Conservation (phyloP, 2,113 vertebrate species). For the Thryonomys swinderianus region DNA sequence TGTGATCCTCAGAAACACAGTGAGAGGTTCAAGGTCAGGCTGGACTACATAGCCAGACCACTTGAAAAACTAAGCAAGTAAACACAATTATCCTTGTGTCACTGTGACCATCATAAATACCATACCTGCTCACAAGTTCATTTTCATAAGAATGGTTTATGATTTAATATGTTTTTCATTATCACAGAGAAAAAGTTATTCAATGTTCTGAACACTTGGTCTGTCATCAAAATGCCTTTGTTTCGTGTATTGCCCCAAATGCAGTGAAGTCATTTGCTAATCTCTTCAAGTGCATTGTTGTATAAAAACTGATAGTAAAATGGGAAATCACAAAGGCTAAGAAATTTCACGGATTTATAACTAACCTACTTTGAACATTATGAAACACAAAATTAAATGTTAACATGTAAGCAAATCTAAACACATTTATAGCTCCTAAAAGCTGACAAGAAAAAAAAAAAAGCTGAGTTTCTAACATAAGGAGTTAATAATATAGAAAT, state of each 20-base stretch:
- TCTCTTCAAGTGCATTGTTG: not conserved
- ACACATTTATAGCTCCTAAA: not conserved
- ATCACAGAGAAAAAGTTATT: not conserved
- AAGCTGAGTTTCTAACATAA: not conserved
- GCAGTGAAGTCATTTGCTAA: not conserved
- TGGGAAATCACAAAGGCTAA: not conserved
- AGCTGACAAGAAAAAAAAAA: not conserved
- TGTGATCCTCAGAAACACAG: not conserved
- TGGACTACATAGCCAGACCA: not conserved
- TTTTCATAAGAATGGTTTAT: slow-evolving; percentile 53
- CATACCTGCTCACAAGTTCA: slow-evolving; percentile 56
- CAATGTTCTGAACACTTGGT: slow-evolving; percentile 8
- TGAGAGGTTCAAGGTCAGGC: not conserved
- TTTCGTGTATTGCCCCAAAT: not conserved
- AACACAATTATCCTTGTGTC: not conserved
- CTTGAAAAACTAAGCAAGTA: not conserved
- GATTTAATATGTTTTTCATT: slow-evolving; percentile 48
- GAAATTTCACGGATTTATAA: not conserved
- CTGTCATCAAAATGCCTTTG: slow-evolving; percentile 15
- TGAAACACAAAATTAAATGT: not conserved
- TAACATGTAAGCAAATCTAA: not conserved
- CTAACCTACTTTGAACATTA: not conserved
- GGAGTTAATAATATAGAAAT: not conserved
- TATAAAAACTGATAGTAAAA: not conserved
- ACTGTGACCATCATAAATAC: slow-evolving; percentile 19